Conservation (phyloP, 2,888 invertebrate genomes). For the Latrodectus hesperus region DNA sequence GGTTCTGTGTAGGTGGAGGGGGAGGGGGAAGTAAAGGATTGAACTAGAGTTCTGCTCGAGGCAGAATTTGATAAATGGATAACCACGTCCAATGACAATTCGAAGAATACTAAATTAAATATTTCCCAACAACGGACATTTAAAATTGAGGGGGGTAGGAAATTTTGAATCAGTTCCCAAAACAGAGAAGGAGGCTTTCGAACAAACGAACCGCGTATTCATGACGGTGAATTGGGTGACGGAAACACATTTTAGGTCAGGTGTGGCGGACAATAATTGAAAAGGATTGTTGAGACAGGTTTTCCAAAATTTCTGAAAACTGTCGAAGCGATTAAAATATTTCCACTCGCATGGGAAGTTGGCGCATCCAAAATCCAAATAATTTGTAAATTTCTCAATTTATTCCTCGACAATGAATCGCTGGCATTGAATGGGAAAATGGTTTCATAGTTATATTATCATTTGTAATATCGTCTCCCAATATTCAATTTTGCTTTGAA, state of each 20-base stretch:
- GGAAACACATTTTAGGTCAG: not conserved
- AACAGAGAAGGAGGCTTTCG: not conserved
- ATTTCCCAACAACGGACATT: not conserved
- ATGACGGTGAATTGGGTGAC: not conserved
- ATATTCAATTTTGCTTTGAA: too few relatives aligned
- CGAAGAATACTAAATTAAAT: conserved; percentile 24
- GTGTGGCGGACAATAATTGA: not conserved
- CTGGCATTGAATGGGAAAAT: too few relatives aligned
- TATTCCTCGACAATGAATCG: too few relatives aligned
- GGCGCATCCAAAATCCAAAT: too few relatives aligned
- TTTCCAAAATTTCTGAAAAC: too few relatives aligned
- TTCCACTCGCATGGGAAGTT: too few relatives aligned
- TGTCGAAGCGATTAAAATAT: too few relatives aligned
- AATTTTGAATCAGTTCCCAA: not conserved
- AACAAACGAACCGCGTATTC: not conserved
- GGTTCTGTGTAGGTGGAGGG: not conserved
- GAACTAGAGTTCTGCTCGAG: conserved; percentile 18
- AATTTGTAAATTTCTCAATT: too few relatives aligned
- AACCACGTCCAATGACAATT: conserved; percentile 16
- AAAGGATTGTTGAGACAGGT: not conserved
- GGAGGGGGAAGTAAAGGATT: not conserved
- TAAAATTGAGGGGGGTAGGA: not conserved
- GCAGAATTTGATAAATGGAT: conserved; percentile 44
- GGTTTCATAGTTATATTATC: too few relatives aligned
- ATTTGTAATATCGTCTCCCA: too few relatives aligned